Evolutionary conservation across 2,797 vertebrate species (phyloP).

Genomic region (Yasuhikotakia modesta): DNA sequence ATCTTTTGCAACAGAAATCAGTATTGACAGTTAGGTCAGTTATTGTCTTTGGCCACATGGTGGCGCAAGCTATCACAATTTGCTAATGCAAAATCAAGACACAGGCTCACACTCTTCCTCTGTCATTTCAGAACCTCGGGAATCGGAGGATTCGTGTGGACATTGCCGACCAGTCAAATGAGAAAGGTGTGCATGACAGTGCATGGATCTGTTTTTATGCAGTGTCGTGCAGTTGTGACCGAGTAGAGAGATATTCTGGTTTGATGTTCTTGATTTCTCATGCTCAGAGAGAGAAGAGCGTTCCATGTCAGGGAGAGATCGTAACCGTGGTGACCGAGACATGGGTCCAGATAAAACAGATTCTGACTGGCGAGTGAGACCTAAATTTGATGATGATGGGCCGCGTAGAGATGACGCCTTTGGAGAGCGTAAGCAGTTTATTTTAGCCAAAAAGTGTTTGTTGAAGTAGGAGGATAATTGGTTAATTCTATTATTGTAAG

Average conservation of each 20-base stretch:
- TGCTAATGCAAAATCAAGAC: not conserved
- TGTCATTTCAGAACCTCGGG: conserved; percentile 86
- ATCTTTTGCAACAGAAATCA: no score
- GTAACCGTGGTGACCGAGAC: conserved; percentile 84
- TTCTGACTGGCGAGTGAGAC: conserved; percentile 89
- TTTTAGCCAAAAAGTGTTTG: not conserved
- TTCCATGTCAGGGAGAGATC: conserved; percentile 83
- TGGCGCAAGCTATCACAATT: no score
- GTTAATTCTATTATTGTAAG: no score
- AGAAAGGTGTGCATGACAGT: conserved; percentile 84
- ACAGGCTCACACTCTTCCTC: not conserved
- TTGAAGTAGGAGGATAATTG: not conserved
- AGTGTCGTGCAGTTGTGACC: not conserved
- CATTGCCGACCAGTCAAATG: conserved; percentile 93
- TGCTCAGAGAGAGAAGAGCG: conserved; percentile 87
- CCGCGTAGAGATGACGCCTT: conserved; percentile 85
- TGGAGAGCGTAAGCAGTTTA: conserved; percentile 82
- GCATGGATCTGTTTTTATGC: not conserved
- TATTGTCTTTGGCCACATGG: conserved; percentile 42
- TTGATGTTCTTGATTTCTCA: not conserved
- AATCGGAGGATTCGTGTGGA: conserved; percentile 96
- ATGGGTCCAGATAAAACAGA: conserved; percentile 93
- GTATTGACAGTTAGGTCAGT: not conserved
- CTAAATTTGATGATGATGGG: conserved; percentile 81
- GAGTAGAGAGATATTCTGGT: not conserved